A percentile compares a stretch with the other conserved stretches of the same genome.
Conservation (phyloP, 2,888 invertebrate species). For the Lepidonotus clava region DNA sequence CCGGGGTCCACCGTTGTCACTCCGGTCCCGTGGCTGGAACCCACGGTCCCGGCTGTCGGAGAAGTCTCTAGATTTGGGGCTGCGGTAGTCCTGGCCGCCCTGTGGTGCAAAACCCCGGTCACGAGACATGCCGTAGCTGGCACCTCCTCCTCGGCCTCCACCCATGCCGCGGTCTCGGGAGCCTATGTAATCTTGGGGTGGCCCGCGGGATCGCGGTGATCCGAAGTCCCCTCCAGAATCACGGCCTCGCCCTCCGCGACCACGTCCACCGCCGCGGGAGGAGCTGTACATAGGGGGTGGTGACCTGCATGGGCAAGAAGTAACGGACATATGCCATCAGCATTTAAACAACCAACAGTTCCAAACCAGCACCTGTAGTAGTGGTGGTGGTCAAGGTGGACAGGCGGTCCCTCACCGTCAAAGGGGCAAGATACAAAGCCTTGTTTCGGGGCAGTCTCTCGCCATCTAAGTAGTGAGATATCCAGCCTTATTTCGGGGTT, state of each 20-base stretch:
- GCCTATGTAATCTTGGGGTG: not conserved
- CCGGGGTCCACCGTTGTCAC: not conserved
- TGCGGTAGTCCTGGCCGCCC: not conserved
- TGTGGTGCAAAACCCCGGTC: not conserved
- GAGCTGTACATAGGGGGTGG: not conserved
- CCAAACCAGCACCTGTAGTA: not conserved
- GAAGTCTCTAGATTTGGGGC: slow-evolving; percentile 8
- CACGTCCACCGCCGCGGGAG: slow-evolving; percentile 10
- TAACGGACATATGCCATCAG: slow-evolving; percentile 35
- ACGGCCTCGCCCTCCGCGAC: slow-evolving; percentile 11
- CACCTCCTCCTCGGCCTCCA: no score
- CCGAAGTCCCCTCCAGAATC: slow-evolving; percentile 21
- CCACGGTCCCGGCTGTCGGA: not conserved
- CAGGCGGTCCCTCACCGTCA: no score
- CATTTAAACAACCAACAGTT: not conserved
- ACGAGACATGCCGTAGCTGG: not conserved
- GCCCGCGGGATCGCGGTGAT: slow-evolving; percentile 8
- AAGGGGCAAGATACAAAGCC: no score
- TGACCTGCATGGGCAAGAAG: slow-evolving; percentile 27
- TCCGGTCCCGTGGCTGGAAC: not conserved
- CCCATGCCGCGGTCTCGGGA: not conserved
- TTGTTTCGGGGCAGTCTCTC: no score
- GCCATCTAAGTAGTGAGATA: no score
- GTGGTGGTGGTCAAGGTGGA: no score
- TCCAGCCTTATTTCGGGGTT: no score